Conservation (phyloP, 1,140 invertebrate genomes). For the Drosophila pandora region DNA sequence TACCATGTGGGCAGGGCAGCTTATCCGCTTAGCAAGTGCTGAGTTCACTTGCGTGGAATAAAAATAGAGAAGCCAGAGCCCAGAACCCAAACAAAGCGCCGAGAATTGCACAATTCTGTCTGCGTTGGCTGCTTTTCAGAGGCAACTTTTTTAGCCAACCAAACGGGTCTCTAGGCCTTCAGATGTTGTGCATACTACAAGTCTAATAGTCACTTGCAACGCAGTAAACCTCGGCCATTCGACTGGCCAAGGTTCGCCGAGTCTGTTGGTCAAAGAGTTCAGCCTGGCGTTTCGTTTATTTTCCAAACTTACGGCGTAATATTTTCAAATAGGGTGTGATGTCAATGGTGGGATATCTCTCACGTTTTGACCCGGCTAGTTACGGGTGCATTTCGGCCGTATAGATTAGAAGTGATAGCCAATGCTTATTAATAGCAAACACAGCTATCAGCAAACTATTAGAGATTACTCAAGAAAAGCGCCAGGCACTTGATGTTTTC, state of each 20-base stretch:
- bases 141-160: constrained; percentile 7
- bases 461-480: constrained; percentile 1
- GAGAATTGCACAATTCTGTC: constrained; percentile 58
- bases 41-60: constrained; percentile 67
- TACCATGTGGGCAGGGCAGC: constrained; percentile 52
- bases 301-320: constrained; percentile 7
- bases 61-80: constrained; percentile 39
- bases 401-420: constrained; percentile 16
- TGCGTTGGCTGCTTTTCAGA: constrained; percentile 11
- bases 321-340: constrained; percentile 13
- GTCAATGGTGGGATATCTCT: not conserved
- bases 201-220: constrained; percentile 9
- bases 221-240: constrained; percentile 28
- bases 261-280: constrained; percentile 34
- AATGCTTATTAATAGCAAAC: constrained; percentile 25
- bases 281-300: constrained; percentile 29
- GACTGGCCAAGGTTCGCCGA: constrained; percentile 30
- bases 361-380: not conserved
- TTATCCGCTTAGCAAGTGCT: constrained; percentile 79
- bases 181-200: constrained; percentile 13
- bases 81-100: constrained; percentile 31
- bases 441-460: constrained; percentile 12
- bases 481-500: not conserved
- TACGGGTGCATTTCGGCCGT: constrained; percentile 10
- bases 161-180: constrained; percentile 39